phyloP scores from a whole-genome alignment of 2,888 invertebrate genomes.

The Drosophila emarginata region DNA sequence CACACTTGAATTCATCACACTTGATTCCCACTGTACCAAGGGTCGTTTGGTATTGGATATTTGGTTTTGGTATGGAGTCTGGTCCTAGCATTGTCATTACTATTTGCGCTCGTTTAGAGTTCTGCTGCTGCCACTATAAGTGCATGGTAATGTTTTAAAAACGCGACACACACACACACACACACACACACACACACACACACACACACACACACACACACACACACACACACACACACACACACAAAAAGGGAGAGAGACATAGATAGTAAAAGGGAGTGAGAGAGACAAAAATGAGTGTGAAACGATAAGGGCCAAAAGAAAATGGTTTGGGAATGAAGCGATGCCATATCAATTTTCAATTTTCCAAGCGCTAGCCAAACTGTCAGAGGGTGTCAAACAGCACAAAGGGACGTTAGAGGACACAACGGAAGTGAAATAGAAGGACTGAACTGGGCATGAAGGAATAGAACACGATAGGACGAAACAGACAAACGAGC shows the following conservation, averaged over 20 bases:
- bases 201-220: constrained; percentile 26
- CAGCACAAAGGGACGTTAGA: background rate
- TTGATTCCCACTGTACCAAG: constrained; percentile 46
- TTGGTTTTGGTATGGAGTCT: background rate
- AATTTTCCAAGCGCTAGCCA: constrained; percentile 55
- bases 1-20: constrained; percentile 13
- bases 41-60: constrained; percentile 26
- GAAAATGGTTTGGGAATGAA: constrained; percentile 29
- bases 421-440: constrained; percentile 10
- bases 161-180: constrained; percentile 42
- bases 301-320: constrained; percentile 55
- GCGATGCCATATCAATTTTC: constrained; percentile 70
- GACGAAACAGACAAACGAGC: constrained; percentile 7
- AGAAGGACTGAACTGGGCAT: constrained; percentile 11
- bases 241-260: too few relatives aligned
- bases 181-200: constrained; percentile 15
- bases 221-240: too few relatives aligned
- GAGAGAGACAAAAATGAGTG: background rate
- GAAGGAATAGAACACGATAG: constrained; percentile 22
- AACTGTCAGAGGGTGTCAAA: constrained; percentile 47
- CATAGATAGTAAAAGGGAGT: background rate
- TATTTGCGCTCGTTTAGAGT: constrained; percentile 67
- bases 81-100: constrained; percentile 61
- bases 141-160: constrained; percentile 67
- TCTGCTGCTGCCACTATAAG: constrained; percentile 48